Evolutionary conservation across 1,140 invertebrate genomes (phyloP).

Genomic region (Macrobrachium nipponense): DNA sequence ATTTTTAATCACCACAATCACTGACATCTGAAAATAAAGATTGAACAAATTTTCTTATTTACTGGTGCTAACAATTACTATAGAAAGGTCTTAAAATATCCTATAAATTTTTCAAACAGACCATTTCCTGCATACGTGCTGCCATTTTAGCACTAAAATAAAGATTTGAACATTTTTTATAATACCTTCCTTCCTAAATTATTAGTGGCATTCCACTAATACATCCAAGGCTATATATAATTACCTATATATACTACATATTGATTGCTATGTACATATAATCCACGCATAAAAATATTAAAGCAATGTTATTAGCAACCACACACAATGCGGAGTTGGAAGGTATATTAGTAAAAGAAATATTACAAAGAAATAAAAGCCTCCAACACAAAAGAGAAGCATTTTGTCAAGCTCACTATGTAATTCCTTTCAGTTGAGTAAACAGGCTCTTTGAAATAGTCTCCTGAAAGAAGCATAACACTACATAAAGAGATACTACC

Average conservation of each 20-base stretch:
- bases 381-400: slow-evolving; percentile 11
- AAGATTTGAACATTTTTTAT: no score
- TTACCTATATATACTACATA: no score
- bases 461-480: slow-evolving; percentile 31
- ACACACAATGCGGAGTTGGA: neutral
- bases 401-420: slow-evolving; percentile 20
- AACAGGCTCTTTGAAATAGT: slow-evolving; percentile 9
- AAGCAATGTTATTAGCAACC: neutral
- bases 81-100: no score
- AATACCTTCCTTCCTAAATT: neutral
- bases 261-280: neutral
- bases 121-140: no score
- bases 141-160: no score
- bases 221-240: no score
- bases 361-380: neutral
- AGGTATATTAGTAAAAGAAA: neutral
- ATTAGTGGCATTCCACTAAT: neutral
- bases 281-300: neutral
- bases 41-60: no score
- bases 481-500: neutral
- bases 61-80: no score
- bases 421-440: slow-evolving; percentile 18
- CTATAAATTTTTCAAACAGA: no score
- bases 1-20: no score
- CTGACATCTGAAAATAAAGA: no score